phyloP scores from a whole-genome alignment of 2,888 invertebrate species.

The Platycheirus rosarum region DNA sequence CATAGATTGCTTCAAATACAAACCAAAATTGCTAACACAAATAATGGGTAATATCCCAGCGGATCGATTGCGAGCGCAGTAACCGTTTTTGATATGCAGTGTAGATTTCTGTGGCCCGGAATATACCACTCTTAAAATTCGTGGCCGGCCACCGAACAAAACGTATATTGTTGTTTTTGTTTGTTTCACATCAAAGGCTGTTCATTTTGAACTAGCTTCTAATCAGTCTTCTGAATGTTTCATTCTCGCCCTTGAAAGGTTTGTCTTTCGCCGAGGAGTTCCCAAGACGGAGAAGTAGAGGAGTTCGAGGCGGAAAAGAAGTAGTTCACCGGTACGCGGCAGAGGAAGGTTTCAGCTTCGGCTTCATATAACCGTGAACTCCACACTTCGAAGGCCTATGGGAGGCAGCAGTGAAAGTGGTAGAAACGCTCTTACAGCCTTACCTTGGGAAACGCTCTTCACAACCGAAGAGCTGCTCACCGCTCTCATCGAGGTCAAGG shows the following conservation, averaged over 20 bases:
- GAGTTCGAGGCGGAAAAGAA: constrained; percentile 37
- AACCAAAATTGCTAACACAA: too few species aligned
- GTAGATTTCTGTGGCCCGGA: too few species aligned
- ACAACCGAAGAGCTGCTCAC: constrained; percentile 68
- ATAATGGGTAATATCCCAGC: constrained; percentile 4
- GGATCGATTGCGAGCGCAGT: constrained; percentile 5
- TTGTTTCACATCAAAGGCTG: too few species aligned
- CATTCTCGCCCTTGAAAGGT: constrained; percentile 64
- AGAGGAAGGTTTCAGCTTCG: constrained; percentile 57
- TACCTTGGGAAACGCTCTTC: constrained; percentile 40
- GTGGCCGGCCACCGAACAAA: too few species aligned
- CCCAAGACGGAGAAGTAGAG: constrained; percentile 19
- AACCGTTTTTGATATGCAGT: constrained; percentile 16
- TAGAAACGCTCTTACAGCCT: constrained; percentile 59
- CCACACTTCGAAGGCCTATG: too few species aligned
- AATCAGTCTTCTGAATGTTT: constrained; percentile 65
- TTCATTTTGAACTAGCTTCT: constrained; percentile 68
- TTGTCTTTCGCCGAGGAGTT: constrained; percentile 48
- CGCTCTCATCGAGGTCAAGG: constrained; percentile 69
- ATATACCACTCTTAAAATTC: constrained; percentile 38
- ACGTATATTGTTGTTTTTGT: too few species aligned
- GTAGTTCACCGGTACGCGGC: too few species aligned
- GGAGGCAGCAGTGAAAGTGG: constrained; percentile 69
- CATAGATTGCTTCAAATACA: too few species aligned
- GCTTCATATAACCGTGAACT: constrained; percentile 60